Conservation (phyloP, 2,797 vertebrate genomes). For the Pangasius krempfi region DNA sequence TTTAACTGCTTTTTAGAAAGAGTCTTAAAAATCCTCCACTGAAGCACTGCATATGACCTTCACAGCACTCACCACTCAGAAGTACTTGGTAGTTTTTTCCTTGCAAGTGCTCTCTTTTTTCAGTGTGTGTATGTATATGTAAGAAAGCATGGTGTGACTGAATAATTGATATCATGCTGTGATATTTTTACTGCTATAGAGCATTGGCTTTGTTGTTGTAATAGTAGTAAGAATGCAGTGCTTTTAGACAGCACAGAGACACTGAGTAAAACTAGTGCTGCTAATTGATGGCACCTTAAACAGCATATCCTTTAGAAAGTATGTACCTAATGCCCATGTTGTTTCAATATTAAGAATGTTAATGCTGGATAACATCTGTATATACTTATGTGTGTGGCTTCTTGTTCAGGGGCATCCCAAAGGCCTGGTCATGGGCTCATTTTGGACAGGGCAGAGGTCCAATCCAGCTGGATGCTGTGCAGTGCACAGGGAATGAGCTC, state of each 20-base stretch:
- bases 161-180: conserved; percentile 57
- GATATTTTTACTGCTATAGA: conserved; percentile 45
- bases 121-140: conserved; percentile 9
- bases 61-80: neutral
- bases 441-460: conserved; percentile 87
- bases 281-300: neutral
- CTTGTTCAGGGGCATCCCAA: conserved; percentile 77
- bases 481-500: conserved; percentile 88
- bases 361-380: neutral
- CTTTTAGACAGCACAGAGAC: conserved; percentile 13
- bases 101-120: conserved; percentile 47
- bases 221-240: conserved; percentile 30
- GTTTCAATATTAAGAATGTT: neutral
- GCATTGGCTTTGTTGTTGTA: conserved; percentile 27
- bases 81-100: conserved; percentile 23
- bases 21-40: conserved; percentile 7
- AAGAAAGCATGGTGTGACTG: conserved; percentile 24
- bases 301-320: neutral
- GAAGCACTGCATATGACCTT: conserved; percentile 23
- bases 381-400: conserved; percentile 28
- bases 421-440: conserved; percentile 86
- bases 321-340: neutral
- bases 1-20: conserved; percentile 32
- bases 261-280: neutral
- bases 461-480: conserved; percentile 88